Base-by-base conservation (phyloP, 2,113 vertebrate genomes). In the Callospermophilus lateralis region DNA sequence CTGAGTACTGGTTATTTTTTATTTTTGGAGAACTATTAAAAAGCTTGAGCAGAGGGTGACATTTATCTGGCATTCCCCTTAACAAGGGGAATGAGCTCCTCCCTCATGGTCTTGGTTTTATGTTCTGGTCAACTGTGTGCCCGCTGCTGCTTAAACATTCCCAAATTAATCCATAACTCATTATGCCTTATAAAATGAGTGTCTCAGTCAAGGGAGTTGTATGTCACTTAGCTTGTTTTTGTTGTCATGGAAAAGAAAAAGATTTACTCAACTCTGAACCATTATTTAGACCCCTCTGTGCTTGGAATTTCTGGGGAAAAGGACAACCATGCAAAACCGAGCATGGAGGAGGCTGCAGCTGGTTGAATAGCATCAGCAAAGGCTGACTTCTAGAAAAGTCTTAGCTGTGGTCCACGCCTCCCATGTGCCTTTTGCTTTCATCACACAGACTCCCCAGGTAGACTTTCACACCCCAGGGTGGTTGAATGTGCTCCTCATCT, bases 11-110 rank as follows among this genome's bases (percentile, higher is more conserved):
- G 74, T 92, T 93, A 67, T 67, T 98, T 97, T 97, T 95, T 45
- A 45, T 95, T 95, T 96, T 90, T n/a, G 93, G 96, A 94, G 96
- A 97, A 93, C 63, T 83, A 58, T 90, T 79, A 78, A 92, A 89
- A 93, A 92, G 73, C 84, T 63, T 16, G 34, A 73, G 74, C 74
- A 55, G 77, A 85, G 86, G 34, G 42, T 96, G 94, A 93, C 92
- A 97, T 95, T 97, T 93, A 95, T 74, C 74, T 93, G 94, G 37
- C 37, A 68, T 94, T 78, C 73, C 6, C 26, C 65, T 68, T 95
- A 93, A 76, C 76, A 58, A 94, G 45, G 45, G 45, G 45, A 45
- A 45, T 9, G 45, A 77, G 32, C 39, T 86, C 37, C 45, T 93
- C 17, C 42, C 63, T 45, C 42, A 39, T 67, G 74, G 72, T 19